Conservation (phyloP, 1,140 invertebrate genomes). For the silkworm (Bombyx mori) region DNA sequence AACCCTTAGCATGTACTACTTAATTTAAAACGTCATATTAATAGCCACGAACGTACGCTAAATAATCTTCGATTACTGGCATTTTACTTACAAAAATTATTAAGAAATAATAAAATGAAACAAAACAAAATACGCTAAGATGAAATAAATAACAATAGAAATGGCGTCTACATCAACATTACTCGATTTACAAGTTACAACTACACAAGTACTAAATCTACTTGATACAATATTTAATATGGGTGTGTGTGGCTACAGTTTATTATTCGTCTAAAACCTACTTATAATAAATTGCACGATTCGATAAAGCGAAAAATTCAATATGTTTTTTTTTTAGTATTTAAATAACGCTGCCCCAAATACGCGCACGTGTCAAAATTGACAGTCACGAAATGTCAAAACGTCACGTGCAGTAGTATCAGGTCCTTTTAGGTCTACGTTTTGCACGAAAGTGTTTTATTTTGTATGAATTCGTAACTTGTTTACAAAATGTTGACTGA, state of each 20-base stretch:
- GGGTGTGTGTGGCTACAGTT: slow-evolving; percentile 42
- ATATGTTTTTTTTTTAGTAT: slow-evolving; percentile 12
- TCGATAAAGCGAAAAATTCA: slow-evolving; percentile 61
- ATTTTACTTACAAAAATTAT: slow-evolving; percentile 20
- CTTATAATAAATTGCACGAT: slow-evolving; percentile 66
- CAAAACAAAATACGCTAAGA: slow-evolving; percentile 25
- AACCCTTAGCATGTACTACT: slow-evolving; percentile 56
- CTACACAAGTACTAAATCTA: slow-evolving; percentile 47
- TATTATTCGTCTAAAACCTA: slow-evolving; percentile 47
- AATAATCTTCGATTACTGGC: slow-evolving; percentile 61
- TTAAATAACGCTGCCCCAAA: not conserved
- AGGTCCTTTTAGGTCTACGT: too few relatives aligned
- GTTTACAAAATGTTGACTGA: too few relatives aligned
- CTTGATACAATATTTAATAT: slow-evolving; percentile 40
- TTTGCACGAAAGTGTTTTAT: not conserved
- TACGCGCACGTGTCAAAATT: too few relatives aligned
- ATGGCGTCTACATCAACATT: slow-evolving; percentile 52
- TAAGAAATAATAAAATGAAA: not conserved
- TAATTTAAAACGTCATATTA: slow-evolving; percentile 52
- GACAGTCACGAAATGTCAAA: too few relatives aligned
- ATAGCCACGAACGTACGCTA: slow-evolving; percentile 43
- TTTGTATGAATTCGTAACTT: not conserved
- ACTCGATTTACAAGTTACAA: slow-evolving; percentile 35
- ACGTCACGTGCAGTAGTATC: too few relatives aligned
- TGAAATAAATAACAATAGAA: slow-evolving; percentile 69